phyloP scores from a whole-genome alignment of 2,888 invertebrate genomes.

The Scotopteryx bipunctaria region DNA sequence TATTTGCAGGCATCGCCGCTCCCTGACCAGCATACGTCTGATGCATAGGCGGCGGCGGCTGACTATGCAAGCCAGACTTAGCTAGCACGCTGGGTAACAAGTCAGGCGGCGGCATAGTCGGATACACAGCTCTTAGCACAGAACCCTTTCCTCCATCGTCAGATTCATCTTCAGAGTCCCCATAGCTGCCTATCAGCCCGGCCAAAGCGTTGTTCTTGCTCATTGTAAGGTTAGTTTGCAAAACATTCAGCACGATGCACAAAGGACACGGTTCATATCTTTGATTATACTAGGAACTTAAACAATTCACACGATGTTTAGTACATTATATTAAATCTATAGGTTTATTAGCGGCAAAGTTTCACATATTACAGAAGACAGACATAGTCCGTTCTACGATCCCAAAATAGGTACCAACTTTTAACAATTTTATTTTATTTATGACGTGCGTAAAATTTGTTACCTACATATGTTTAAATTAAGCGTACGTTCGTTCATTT shows the following conservation, averaged over 20 bases:
- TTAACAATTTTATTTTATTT: too few relatives aligned
- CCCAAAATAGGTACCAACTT: too few relatives aligned
- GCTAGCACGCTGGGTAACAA: slow-evolving; percentile 22
- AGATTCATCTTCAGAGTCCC: slow-evolving; percentile 72
- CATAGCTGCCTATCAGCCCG: slow-evolving; percentile 68
- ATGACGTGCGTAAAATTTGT: too few relatives aligned
- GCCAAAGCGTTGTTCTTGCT: slow-evolving; percentile 70
- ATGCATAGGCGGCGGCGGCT: slow-evolving; percentile 17
- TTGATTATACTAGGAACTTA: too few relatives aligned
- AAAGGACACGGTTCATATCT: too few relatives aligned
- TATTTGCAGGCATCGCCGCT: not conserved
- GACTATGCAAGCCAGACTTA: slow-evolving; percentile 20
- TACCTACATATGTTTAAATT: too few relatives aligned
- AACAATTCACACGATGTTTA: too few relatives aligned
- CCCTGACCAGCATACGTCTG: slow-evolving; percentile 1
- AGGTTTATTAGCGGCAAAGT: too few relatives aligned
- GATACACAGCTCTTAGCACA: slow-evolving; percentile 3
- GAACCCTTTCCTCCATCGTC: slow-evolving; percentile 47
- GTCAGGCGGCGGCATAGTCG: slow-evolving; percentile 21
- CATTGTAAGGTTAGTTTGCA: slow-evolving; percentile 47
- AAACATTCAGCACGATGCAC: slow-evolving; percentile 1
- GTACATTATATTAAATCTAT: too few relatives aligned
- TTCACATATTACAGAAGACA: too few relatives aligned
- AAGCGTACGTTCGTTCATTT: too few relatives aligned
- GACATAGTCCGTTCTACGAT: too few relatives aligned